phyloP scores from a whole-genome alignment of 2,888 invertebrate species.

The Nezara viridula region DNA sequence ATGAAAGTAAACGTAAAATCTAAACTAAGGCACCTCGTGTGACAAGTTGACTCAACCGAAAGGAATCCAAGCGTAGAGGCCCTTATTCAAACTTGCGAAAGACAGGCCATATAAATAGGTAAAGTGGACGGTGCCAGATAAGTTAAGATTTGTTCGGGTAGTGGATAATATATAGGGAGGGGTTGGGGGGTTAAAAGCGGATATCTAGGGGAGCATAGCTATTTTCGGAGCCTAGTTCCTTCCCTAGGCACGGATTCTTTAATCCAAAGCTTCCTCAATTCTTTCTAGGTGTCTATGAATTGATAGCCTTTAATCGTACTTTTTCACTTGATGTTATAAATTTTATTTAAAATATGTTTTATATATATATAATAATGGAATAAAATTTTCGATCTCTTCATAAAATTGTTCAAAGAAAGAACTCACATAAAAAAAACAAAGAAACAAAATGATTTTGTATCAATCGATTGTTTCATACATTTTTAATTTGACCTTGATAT shows the following conservation, averaged over 20 bases:
- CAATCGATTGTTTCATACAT: too few relatives aligned
- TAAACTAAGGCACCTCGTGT: conserved; percentile 15
- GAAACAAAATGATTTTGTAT: too few relatives aligned
- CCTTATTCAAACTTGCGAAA: conserved; percentile 51
- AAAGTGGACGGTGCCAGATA: conserved; percentile 36
- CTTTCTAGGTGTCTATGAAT: not conserved
- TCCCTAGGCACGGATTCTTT: not conserved
- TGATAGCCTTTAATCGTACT: too few relatives aligned
- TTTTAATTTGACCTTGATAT: too few relatives aligned
- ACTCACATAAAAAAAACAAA: too few relatives aligned
- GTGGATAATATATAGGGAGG: conserved; percentile 32
- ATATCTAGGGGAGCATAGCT: conserved; percentile 43
- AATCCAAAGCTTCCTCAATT: not conserved
- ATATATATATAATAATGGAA: too few relatives aligned
- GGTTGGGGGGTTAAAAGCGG: conserved; percentile 39
- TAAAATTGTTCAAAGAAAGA: too few relatives aligned
- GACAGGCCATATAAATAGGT: conserved; percentile 47
- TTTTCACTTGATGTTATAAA: too few relatives aligned
- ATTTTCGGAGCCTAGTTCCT: not conserved
- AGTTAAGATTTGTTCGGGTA: conserved; percentile 48
- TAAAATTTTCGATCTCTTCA: too few relatives aligned
- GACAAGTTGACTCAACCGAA: conserved; percentile 19
- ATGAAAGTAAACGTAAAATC: not conserved
- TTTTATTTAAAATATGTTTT: too few relatives aligned
- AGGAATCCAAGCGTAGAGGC: conserved; percentile 4